phyloP scores from a whole-genome alignment of 2,888 invertebrate species.

The Stictocephala bisonia region DNA sequence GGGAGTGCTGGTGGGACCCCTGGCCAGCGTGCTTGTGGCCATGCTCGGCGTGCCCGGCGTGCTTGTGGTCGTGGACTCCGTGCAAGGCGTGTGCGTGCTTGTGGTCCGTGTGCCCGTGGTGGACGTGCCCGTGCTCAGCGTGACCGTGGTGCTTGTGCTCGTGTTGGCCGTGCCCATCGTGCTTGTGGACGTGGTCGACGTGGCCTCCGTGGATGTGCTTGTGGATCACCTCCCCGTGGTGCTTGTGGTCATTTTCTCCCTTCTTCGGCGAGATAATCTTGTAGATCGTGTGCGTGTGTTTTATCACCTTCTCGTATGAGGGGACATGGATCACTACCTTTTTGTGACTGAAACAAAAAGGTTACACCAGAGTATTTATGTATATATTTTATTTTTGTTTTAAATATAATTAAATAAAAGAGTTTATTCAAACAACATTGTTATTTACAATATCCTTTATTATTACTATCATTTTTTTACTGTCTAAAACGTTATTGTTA shows the following conservation, averaged over 20 bases:
- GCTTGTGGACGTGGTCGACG: conserved; percentile 58
- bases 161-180: conserved; percentile 56
- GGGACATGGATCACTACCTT: conserved; percentile 77
- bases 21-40: conserved; percentile 63
- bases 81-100: conserved; percentile 59
- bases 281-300: conserved; percentile 78
- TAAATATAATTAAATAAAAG: too few relatives aligned
- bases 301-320: conserved; percentile 74
- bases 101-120: conserved; percentile 54
- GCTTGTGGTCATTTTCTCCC: conserved; percentile 52
- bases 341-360: conserved; percentile 69
- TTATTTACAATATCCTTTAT: too few relatives aligned
- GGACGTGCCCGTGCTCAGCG: conserved; percentile 55
- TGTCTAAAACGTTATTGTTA: too few relatives aligned
- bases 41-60: conserved; percentile 64
- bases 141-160: conserved; percentile 54
- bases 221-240: conserved; percentile 59
- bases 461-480: too few relatives aligned
- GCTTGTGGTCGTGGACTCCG: conserved; percentile 61
- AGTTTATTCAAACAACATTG: too few relatives aligned
- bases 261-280: conserved; percentile 67
- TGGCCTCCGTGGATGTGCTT: conserved; percentile 58
- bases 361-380: too few relatives aligned
- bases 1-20: conserved; percentile 61
- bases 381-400: background rate